A percentile compares a stretch with the other conserved stretches of the same genome.
These are phyloP conservation scores for Gasteruption jaculator DNA, from an alignment of 2,888 invertebrate genomes.

Conservation along the genomic window DNA sequence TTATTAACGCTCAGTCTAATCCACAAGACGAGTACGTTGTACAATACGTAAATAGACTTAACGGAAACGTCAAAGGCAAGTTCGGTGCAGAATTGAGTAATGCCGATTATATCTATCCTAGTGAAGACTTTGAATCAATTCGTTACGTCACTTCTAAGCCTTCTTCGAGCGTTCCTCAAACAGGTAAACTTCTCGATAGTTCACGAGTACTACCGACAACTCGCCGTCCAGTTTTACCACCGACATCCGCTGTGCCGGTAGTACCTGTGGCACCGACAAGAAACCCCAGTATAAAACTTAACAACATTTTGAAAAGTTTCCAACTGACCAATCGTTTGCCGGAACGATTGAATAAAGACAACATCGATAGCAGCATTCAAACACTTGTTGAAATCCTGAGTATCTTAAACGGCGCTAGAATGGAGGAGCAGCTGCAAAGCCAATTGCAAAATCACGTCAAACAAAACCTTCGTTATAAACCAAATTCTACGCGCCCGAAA, in stretches of 20 bases:
- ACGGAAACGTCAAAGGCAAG: too few relatives aligned
- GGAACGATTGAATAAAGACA: slow-evolving; percentile 70
- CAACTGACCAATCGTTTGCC: slow-evolving; percentile 74
- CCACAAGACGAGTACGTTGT: too few relatives aligned
- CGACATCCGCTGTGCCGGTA: slow-evolving; percentile 6
- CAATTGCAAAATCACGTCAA: slow-evolving; percentile 18
- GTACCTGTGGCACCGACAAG: too few relatives aligned
- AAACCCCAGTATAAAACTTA: slow-evolving; percentile 50
- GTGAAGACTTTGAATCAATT: slow-evolving; percentile 30
- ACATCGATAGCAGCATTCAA: slow-evolving; percentile 73
- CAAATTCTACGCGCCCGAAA: slow-evolving; percentile 31
- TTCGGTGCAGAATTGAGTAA: too few relatives aligned
- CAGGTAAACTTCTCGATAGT: slow-evolving; percentile 10
- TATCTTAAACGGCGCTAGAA: slow-evolving; percentile 58
- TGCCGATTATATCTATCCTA: slow-evolving; percentile 24
- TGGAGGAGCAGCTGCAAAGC: slow-evolving; percentile 38
- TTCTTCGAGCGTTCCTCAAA: slow-evolving; percentile 16
- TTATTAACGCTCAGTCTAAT: slow-evolving; percentile 20
- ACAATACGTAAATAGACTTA: too few relatives aligned
- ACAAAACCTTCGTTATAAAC: slow-evolving; percentile 19
- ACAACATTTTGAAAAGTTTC: slow-evolving; percentile 66
- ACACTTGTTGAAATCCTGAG: slow-evolving; percentile 73
- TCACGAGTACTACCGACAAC: slow-evolving; percentile 10
- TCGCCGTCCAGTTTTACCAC: slow-evolving; percentile 11
- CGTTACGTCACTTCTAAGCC: slow-evolving; percentile 30